Percentiles rank a stretch among this genome's conserved stretches.
These are phyloP conservation scores for Malacosoma neustria DNA, from an alignment of 2,888 invertebrate species.

Conservation along the genomic window DNA sequence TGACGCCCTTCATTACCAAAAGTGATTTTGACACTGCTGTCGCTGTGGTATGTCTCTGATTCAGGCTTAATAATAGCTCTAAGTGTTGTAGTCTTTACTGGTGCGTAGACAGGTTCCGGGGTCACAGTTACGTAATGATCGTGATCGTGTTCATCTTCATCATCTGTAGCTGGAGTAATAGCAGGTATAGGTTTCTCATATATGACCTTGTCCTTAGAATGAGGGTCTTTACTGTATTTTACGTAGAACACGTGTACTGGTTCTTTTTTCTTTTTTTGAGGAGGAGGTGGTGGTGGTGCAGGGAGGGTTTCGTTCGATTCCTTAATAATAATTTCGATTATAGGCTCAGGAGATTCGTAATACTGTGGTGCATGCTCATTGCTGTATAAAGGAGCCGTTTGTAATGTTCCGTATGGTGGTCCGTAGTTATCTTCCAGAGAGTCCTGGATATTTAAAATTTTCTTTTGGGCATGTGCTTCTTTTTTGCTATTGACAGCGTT, in stretches of 20 bases:
- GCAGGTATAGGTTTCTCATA: conserved; percentile 89
- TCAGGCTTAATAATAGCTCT: conserved; percentile 91
- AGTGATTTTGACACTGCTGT: conserved; percentile 87
- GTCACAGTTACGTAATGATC: conserved; percentile 74
- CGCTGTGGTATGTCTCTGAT: conserved; percentile 87
- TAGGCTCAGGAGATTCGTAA: conserved; percentile 88
- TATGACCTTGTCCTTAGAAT: conserved; percentile 81
- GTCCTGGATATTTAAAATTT: conserved; percentile 60
- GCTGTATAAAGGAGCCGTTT: conserved; percentile 65
- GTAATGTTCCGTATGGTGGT: conserved; percentile 55
- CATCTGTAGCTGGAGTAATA: conserved; percentile 80
- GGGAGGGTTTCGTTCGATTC: conserved; percentile 90
- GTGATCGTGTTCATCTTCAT: conserved; percentile 74
- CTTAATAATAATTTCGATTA: conserved; percentile 93
- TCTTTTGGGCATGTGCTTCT: conserved; percentile 63
- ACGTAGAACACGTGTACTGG: conserved; percentile 94
- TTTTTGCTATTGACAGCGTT: conserved; percentile 55
- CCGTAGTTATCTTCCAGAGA: conserved; percentile 59
- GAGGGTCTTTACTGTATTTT: conserved; percentile 90
- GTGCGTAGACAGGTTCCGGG: conserved; percentile 62
- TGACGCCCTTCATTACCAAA: conserved; percentile 81
- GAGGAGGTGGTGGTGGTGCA: conserved; percentile 73
- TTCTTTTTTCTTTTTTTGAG: conserved; percentile 78
- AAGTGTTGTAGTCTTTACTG: conserved; percentile 84
- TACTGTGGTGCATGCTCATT: conserved; percentile 68